Evolutionary conservation across 1,140 invertebrate species (phyloP), one percentile per base, ranked within the genome.

Genomic region (Euura lappo): DNA sequence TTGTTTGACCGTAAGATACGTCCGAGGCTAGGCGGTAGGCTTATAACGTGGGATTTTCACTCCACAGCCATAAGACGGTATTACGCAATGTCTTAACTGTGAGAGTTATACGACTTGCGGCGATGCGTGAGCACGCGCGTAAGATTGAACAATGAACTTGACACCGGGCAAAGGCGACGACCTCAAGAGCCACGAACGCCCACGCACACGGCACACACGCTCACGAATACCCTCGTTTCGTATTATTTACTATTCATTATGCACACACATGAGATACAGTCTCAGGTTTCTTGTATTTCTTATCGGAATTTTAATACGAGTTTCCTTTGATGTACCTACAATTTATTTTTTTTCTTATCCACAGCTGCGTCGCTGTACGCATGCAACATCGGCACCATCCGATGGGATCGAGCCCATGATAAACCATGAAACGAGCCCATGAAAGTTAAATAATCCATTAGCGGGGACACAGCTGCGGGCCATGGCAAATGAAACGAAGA

Each of bases 121-220:
- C 78, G 78, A 79, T 79, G 74, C 78, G 78, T 75, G 74, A 70
- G 76, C 79, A 71, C 78, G 79, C 76, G 71, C 76, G 72, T 60
- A 60, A 60, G 51, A 60, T 78, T 79, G 75, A 79, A 79, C 79
- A 78, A 80, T 79, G 79, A 80, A 80, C 79, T 80, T 80, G 79
- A 80, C 76, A 80, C 73, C 78, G 77, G 47, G 70, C 44, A 47
- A 65, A 28, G 68, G 72, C 73, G 45, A 44, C 66, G 66, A 68
- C 66, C 66, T 68, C 66, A 68, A 28, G 66, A 42, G 66, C 8
- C 66, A 44, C 66, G 8, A 44, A 68, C 66, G 66, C 44, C 66
- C 42, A 68, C 66, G 28, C 28, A 28, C 28, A 28, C 28, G 1
- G 28, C 28, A 28, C 28, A 28, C 28, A 28, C 28, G 28, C 28